Evolutionary conservation across 2,888 invertebrate genomes (phyloP).

Genomic region (Brenthis ino): DNA sequence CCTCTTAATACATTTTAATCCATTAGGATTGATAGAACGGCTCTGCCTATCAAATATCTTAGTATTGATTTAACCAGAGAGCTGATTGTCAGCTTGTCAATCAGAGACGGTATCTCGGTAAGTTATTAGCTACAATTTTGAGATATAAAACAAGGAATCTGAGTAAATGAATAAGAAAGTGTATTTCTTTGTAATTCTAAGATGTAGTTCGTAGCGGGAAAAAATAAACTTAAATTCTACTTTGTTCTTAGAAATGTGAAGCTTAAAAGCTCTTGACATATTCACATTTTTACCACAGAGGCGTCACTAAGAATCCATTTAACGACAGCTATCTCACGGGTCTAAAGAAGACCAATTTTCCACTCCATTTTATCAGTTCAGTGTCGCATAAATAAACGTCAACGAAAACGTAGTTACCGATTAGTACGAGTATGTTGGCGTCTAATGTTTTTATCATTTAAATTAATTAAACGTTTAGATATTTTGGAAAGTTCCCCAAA

Average conservation of each 20-base stretch:
- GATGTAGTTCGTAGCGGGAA: neutral
- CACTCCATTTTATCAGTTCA: slow-evolving; percentile 16
- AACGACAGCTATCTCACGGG: slow-evolving; percentile 12
- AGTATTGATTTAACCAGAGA: no score
- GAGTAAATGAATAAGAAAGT: no score
- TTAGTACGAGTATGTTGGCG: neutral
- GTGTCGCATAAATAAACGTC: slow-evolving; percentile 10
- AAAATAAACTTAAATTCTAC: neutral
- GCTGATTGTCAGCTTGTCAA: no score
- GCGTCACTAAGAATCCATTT: slow-evolving; percentile 17
- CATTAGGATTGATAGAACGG: no score
- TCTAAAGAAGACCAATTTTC: slow-evolving; percentile 18
- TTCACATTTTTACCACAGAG: slow-evolving; percentile 3
- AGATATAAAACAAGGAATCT: no score
- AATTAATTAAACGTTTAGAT: neutral
- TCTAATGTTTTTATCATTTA: neutral
- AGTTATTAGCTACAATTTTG: no score
- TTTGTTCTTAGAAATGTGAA: neutral
- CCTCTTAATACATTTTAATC: no score
- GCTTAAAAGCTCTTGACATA: neutral
- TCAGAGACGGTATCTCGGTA: no score
- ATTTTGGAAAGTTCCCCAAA: neutral
- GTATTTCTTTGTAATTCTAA: neutral
- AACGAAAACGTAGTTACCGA: slow-evolving; percentile 13
- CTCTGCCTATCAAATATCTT: no score